These are phyloP conservation scores for Periophthalmus modestus DNA, from an alignment of 2,113 vertebrate species.

Conservation along the genomic window DNA sequence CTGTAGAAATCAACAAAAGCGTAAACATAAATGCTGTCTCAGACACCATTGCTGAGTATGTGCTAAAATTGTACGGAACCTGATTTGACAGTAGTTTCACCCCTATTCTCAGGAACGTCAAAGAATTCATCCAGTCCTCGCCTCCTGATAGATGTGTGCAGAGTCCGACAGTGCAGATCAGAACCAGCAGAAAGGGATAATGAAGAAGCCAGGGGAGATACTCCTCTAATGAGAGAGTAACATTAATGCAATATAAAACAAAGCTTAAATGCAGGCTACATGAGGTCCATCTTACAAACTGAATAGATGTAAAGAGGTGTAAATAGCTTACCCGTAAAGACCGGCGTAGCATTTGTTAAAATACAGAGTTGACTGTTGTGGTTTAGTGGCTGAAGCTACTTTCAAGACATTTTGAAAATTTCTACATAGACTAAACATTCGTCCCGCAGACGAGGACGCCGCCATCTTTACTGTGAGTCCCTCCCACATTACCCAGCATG, in stretches of 20 bases:
- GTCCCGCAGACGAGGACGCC: constrained; percentile 65
- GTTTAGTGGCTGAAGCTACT: constrained; percentile 54
- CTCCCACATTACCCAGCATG: not conserved
- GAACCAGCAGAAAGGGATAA: constrained; percentile 16
- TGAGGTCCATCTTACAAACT: not conserved
- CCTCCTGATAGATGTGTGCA: constrained; percentile 81
- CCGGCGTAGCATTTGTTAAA: constrained; percentile 18
- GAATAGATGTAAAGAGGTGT: not conserved
- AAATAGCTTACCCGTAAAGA: constrained; percentile 58
- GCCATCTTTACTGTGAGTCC: constrained; percentile 73
- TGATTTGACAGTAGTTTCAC: constrained; percentile 87
- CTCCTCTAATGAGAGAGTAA: constrained; percentile 29
- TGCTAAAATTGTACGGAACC: constrained; percentile 56
- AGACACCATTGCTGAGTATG: not conserved
- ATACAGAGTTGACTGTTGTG: constrained; percentile 13
- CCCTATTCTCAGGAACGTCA: constrained; percentile 91
- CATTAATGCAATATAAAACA: not conserved
- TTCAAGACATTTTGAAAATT: constrained; percentile 70
- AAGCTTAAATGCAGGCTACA: not conserved
- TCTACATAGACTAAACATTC: constrained; percentile 72
- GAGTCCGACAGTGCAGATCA: constrained; percentile 54
- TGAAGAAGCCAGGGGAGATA: not conserved
- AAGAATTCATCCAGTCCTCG: constrained; percentile 92
- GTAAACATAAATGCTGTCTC: not conserved
- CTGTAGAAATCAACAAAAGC: constrained; percentile 62